phyloP scores from a whole-genome alignment of 2,113 vertebrate species.

The Numenius arquata region DNA sequence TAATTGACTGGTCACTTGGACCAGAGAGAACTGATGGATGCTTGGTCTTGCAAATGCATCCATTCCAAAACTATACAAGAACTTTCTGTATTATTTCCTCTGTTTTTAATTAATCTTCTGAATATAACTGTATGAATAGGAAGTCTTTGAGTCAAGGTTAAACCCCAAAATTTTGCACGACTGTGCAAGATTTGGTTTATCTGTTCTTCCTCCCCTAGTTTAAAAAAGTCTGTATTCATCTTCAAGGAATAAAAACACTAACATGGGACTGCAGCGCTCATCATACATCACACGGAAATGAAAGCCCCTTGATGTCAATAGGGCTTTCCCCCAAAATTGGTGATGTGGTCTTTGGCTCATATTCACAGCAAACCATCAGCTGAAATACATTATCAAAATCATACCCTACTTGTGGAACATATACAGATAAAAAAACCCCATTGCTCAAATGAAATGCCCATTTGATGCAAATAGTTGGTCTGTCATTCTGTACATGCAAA shows the following conservation, averaged over 20 bases:
- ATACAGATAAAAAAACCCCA: not conserved
- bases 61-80: not conserved
- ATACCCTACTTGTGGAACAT: not conserved
- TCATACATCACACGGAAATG: not conserved
- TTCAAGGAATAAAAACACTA: not conserved
- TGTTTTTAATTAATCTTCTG: not conserved
- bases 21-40: not conserved
- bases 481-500: not conserved
- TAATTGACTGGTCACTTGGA: not conserved
- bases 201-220: not conserved
- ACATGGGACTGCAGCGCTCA: not conserved
- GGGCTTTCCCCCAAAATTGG: not conserved
- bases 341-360: not conserved
- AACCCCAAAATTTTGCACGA: not conserved
- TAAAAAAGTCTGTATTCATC: not conserved
- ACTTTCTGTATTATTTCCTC: not conserved
- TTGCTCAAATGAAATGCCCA: not conserved
- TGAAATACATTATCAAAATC: not conserved
- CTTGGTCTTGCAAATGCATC: not conserved
- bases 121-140: not conserved
- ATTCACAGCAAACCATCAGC: not conserved
- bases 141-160: not conserved
- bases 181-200: not conserved
- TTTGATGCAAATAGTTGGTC: not conserved
- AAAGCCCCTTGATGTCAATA: not conserved